Conservation (phyloP, 2,888 invertebrate species). For the Cephus pulcher region DNA sequence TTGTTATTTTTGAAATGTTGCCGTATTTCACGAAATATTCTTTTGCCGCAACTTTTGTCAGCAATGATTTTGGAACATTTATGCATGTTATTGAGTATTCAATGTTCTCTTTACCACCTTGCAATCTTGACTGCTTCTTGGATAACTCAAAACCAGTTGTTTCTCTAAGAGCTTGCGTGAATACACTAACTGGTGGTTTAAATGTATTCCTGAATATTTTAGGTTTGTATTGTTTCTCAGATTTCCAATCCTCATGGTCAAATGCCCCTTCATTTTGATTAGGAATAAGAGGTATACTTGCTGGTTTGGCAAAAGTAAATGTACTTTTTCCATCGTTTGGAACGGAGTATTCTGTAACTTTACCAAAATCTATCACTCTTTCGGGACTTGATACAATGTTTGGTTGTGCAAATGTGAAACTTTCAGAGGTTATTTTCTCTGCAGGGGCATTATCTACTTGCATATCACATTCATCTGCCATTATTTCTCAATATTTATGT, state of each 20-base stretch:
- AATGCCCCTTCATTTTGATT: background rate
- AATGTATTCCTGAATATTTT: constrained; percentile 38
- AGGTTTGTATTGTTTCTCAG: constrained; percentile 34
- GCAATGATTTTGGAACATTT: constrained; percentile 74
- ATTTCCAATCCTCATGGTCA: background rate
- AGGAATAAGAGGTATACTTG: background rate
- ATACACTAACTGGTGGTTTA: constrained; percentile 35
- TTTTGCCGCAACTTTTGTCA: constrained; percentile 73
- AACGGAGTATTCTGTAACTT: constrained; percentile 25
- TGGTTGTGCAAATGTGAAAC: constrained; percentile 46
- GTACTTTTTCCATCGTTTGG: constrained; percentile 14
- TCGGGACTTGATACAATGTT: constrained; percentile 33
- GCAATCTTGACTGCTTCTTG: constrained; percentile 43
- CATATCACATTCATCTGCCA: background rate
- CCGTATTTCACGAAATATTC: constrained; percentile 81
- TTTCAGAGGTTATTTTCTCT: constrained; percentile 12
- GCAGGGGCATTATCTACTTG: background rate
- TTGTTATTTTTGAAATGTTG: constrained; percentile 73
- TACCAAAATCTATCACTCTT: constrained; percentile 26
- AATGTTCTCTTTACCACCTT: constrained; percentile 31
- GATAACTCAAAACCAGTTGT: constrained; percentile 37
- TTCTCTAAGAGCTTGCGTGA: constrained; percentile 41
- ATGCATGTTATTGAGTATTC: constrained; percentile 67
- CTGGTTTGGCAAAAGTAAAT: constrained; percentile 46
- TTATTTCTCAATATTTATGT: background rate